Conservation (phyloP, 2,888 invertebrate genomes). For the Erynnis tages region DNA sequence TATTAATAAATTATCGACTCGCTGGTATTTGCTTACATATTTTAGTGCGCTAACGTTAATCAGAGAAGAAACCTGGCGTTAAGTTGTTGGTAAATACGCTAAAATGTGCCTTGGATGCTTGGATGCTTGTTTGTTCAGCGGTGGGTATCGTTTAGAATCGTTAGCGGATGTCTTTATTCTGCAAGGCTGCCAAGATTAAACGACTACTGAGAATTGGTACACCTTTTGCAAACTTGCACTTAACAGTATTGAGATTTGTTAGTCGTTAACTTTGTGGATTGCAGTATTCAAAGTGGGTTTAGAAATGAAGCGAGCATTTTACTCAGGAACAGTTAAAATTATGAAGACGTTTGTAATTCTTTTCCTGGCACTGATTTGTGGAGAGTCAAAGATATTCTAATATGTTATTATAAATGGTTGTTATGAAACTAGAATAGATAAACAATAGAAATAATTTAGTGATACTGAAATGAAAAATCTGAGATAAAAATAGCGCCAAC, state of each 20-base stretch:
- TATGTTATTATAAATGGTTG: too few relatives aligned
- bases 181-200: conserved; percentile 20
- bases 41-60: conserved; percentile 63
- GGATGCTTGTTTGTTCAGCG: conserved; percentile 17
- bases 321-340: too few relatives aligned
- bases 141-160: conserved; percentile 14
- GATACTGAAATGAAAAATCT: too few relatives aligned
- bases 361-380: too few relatives aligned
- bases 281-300: too few relatives aligned
- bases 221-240: background rate
- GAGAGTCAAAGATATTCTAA: too few relatives aligned
- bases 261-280: too few relatives aligned
- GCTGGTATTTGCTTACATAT: conserved; percentile 51
- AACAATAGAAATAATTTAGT: too few relatives aligned
- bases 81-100: conserved; percentile 55
- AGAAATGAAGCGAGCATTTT: too few relatives aligned
- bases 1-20: conserved; percentile 64
- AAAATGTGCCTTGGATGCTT: conserved; percentile 27
- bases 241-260: background rate
- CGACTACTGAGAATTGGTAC: conserved; percentile 11
- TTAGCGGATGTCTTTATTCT: conserved; percentile 32
- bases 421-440: too few relatives aligned
- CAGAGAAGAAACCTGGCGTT: conserved; percentile 57
- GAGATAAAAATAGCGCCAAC: too few relatives aligned
- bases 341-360: too few relatives aligned